Evolutionary conservation across 2,888 invertebrate species (phyloP).

Genomic region (Lissocephala sabroskyi): DNA sequence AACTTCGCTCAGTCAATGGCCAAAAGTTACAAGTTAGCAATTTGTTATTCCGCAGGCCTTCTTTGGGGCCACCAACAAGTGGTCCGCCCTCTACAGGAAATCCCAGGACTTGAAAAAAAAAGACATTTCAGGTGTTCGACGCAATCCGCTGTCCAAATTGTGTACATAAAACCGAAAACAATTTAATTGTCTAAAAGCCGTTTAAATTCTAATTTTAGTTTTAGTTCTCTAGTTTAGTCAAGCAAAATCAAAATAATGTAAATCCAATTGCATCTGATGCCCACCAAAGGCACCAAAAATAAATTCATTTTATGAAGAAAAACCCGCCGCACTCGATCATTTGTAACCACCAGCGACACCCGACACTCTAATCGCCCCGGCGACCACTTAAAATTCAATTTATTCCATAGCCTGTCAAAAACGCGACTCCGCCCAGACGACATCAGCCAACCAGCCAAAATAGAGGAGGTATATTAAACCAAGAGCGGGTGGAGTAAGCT

Average conservation of each 20-base stretch:
- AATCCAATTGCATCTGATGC: too few relatives aligned
- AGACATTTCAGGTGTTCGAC: constrained; percentile 59
- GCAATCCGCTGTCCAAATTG: constrained; percentile 18
- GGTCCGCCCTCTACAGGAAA: too few relatives aligned
- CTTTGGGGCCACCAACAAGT: too few relatives aligned
- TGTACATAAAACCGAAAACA: constrained; percentile 25
- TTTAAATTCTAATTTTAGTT: background rate
- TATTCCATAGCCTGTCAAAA: constrained; percentile 11
- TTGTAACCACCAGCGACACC: too few relatives aligned
- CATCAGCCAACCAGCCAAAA: background rate
- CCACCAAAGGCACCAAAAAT: too few relatives aligned
- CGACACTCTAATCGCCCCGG: constrained; percentile 5
- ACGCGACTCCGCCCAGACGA: background rate
- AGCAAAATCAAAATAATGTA: background rate
- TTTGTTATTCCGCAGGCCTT: constrained; percentile 7
- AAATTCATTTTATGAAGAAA: too few relatives aligned
- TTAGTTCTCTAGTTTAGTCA: background rate
- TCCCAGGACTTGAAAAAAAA: constrained; percentile 28
- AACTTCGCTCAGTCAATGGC: background rate
- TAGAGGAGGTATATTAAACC: too few relatives aligned
- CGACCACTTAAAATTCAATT: constrained; percentile 51
- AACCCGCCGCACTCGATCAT: too few relatives aligned
- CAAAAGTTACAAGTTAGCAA: constrained; percentile 25
- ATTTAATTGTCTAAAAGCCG: background rate
- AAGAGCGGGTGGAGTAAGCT: too few relatives aligned